A percentile compares a stretch with the other conserved stretches of the same genome.
Evolutionary conservation across 2,113 vertebrate genomes (phyloP).

Genomic region (Perognathus longimembris): DNA sequence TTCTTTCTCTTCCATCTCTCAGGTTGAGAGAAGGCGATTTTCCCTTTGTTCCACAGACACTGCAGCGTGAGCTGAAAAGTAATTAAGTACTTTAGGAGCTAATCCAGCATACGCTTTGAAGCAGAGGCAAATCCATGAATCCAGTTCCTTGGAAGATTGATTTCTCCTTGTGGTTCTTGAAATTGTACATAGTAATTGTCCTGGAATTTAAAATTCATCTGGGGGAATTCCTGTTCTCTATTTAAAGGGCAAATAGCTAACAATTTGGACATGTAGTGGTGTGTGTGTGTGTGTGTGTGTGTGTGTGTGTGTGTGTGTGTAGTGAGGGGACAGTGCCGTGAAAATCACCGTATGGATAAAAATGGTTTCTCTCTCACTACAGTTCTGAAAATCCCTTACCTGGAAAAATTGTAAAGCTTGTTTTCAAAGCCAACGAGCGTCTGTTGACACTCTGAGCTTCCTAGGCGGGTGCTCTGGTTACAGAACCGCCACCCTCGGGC

Average conservation of each 20-base stretch:
- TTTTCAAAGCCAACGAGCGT: background rate
- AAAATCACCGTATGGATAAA: slow-evolving; percentile 60
- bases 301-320: background rate
- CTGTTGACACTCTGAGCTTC: background rate
- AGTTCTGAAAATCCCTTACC: slow-evolving; percentile 46
- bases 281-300: slow-evolving; percentile 25
- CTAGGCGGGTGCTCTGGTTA: background rate
- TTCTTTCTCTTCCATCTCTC: slow-evolving; percentile 67
- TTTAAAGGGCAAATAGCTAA: slow-evolving; percentile 78
- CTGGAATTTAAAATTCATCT: slow-evolving; percentile 82
- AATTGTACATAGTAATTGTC: slow-evolving; percentile 76
- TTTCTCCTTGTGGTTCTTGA: slow-evolving; percentile 65
- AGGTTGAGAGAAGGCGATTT: slow-evolving; percentile 64
- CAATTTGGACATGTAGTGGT: slow-evolving; percentile 65
- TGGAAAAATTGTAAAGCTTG: background rate
- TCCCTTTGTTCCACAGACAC: slow-evolving; percentile 73
- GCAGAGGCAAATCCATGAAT: slow-evolving; percentile 71
- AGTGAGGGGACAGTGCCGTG: background rate
- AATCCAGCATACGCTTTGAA: slow-evolving; percentile 74
- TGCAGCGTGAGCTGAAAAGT: slow-evolving; percentile 74
- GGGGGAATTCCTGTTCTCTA: slow-evolving; percentile 76
- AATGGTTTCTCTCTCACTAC: slow-evolving; percentile 50
- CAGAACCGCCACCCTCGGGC: background rate
- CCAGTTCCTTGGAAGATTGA: slow-evolving; percentile 75
- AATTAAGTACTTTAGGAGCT: slow-evolving; percentile 77